These are phyloP conservation scores for Himantopus leucocephalus DNA, from an alignment of 2,113 vertebrate genomes.

Conservation along the genomic window DNA sequence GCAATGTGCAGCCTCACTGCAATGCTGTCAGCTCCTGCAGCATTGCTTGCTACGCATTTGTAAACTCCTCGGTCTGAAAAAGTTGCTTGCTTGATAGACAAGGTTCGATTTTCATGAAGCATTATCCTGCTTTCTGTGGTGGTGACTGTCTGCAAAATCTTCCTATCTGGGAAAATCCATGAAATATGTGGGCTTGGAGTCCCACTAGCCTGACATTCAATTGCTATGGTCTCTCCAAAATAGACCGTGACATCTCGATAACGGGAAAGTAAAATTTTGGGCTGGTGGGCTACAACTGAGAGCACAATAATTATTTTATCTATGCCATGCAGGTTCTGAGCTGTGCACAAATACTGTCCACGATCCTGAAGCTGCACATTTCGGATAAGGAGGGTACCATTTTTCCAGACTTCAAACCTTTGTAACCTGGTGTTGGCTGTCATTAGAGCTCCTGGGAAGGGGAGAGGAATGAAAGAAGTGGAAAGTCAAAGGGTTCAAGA, in stretches of 20 bases:
- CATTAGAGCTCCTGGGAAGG: slow-evolving; percentile 77
- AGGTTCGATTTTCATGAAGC: slow-evolving; percentile 78
- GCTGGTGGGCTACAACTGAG: slow-evolving; percentile 77
- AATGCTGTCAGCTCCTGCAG: slow-evolving; percentile 81
- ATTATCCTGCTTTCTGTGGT: slow-evolving; percentile 63
- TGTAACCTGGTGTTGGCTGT: slow-evolving; percentile 77
- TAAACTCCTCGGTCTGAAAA: slow-evolving; percentile 84
- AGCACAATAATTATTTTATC: slow-evolving; percentile 76
- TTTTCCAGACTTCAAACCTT: slow-evolving; percentile 83
- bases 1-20: slow-evolving; percentile 82
- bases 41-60: slow-evolving; percentile 85
- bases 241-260: slow-evolving; percentile 79
- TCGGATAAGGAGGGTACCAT: slow-evolving; percentile 85
- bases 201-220: slow-evolving; percentile 84
- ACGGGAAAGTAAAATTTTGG: slow-evolving; percentile 75
- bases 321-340: slow-evolving; percentile 80
- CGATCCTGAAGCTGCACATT: slow-evolving; percentile 78
- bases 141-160: slow-evolving; percentile 56
- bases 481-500: neutral
- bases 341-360: slow-evolving; percentile 86
- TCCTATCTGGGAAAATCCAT: slow-evolving; percentile 86
- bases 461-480: neutral
- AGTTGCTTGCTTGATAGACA: slow-evolving; percentile 75
- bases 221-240: slow-evolving; percentile 76
- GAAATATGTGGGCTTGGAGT: slow-evolving; percentile 79